phyloP scores from a whole-genome alignment of 2,888 invertebrate species.

The Uropetala carovei region DNA sequence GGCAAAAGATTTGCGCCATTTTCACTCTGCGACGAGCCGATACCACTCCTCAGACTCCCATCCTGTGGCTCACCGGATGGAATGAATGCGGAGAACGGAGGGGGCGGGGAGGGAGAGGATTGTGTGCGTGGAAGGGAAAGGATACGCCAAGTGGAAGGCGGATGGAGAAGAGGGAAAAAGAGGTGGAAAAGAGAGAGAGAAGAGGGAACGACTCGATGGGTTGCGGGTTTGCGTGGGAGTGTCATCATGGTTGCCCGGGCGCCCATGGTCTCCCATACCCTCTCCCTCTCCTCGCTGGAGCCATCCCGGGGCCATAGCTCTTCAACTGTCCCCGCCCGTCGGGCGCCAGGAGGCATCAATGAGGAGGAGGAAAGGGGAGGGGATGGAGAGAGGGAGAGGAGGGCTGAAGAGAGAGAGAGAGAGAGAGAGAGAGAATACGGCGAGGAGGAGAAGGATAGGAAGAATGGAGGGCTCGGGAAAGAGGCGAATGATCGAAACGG shows the following conservation, averaged over 20 bases:
- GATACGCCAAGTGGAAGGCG: too few species aligned
- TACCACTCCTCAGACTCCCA: too few species aligned
- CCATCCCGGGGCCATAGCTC: conserved; percentile 25
- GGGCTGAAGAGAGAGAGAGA: too few species aligned
- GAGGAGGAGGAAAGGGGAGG: neutral
- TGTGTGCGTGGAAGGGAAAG: too few species aligned
- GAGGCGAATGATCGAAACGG: neutral
- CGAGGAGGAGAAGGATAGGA: neutral
- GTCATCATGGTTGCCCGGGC: neutral
- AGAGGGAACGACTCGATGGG: neutral
- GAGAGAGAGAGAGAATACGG: neutral
- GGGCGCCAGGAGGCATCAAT: conserved; percentile 41
- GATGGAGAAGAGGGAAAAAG: too few species aligned
- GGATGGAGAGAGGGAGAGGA: neutral
- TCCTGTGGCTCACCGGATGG: too few species aligned
- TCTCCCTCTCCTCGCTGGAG: conserved; percentile 9
- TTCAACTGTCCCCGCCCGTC: conserved; percentile 34
- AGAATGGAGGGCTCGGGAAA: neutral
- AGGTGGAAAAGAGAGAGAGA: neutral
- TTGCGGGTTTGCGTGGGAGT: neutral
- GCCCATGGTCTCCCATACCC: neutral
- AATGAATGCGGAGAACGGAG: too few species aligned
- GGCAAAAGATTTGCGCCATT: too few species aligned
- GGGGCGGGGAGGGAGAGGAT: too few species aligned
- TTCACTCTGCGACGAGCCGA: too few species aligned